phyloP scores from a whole-genome alignment of 2,113 vertebrate species.

The Vicugna pacos region DNA sequence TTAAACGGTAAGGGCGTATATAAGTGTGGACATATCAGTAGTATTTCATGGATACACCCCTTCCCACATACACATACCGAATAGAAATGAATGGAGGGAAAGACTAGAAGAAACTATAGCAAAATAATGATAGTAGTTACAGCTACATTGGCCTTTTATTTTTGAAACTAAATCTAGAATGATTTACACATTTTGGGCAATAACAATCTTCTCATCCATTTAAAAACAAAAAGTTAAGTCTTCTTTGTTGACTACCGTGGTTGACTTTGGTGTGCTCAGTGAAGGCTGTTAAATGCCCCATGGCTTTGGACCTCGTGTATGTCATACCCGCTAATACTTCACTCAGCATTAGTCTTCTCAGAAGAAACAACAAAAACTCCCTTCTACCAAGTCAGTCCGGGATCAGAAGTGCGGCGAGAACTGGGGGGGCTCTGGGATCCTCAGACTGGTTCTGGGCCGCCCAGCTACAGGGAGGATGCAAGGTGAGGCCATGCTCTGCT shows the following conservation, averaged over 20 bases:
- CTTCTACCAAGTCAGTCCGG: neutral
- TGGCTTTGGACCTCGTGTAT: neutral
- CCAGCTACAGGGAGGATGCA: rapidly evolving
- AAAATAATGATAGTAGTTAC: conserved; percentile 11
- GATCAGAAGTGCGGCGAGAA: neutral
- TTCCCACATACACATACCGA: neutral
- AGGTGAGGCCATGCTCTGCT: rapidly evolving
- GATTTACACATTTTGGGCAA: neutral
- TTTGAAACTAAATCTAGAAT: conserved; percentile 18
- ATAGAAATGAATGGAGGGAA: neutral
- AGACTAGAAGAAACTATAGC: neutral
- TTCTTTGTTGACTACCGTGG: neutral
- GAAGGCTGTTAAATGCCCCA: neutral
- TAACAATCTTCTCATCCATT: neutral
- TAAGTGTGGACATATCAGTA: neutral
- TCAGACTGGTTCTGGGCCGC: neutral
- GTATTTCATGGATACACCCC: neutral
- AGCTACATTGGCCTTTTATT: neutral
- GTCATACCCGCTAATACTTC: neutral
- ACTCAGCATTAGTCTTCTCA: neutral
- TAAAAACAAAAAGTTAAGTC: neutral
- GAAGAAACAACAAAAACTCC: neutral
- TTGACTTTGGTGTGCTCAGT: neutral
- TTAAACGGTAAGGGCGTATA: neutral
- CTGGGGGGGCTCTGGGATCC: neutral